Evolutionary conservation across 1,140 invertebrate species (phyloP), one percentile per base, ranked within the genome.

Genomic region (Plectus sambesii): DNA sequence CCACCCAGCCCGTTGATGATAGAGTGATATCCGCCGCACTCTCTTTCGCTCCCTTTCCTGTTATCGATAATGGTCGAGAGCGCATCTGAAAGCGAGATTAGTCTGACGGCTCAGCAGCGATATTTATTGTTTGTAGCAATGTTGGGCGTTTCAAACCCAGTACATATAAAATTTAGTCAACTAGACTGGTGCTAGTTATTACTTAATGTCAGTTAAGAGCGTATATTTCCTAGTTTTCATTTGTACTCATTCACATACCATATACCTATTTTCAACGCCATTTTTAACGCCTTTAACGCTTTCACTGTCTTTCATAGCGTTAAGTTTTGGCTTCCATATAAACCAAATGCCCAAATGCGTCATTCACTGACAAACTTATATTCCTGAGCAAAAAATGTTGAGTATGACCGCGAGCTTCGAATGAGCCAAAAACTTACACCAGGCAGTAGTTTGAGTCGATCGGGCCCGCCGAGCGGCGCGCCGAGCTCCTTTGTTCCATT

Each of bases 1-100:
- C 68, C 29, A 81, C 70, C 80, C 80, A 82, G 51, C 81, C 80
- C 79, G 53, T 78, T 35, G 80, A 86, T 0, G 85, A 87, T 5
- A 89, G 66, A 2, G 87, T 77, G 51, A 90, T 72, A 72, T 90
- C 87, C 22, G 77, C 79, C 60, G 56, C 75, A 39, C 80, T 79
- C 47, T 60, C 42, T 12, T 74, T 66, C 33, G 63, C 63, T 1
- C 73, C 69, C 39, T 74, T 63, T 5, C 79, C 80, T 12, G 52
- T 67, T 6, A 81, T 61, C 23, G 23, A 24, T 35, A 55, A 59
- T 29, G 45, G 33, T 25, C 41, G 25, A 17, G 47, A 38, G 9
- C 42, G 30, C 33, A 59, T 6, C 1, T 15, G 54, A 25, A 29
- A 20, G 37, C 35, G 30, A 42, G 4, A n/a, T n/a, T n/a, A n/a